A percentile compares a stretch with the other conserved stretches of the same genome.
Evolutionary conservation across 2,113 vertebrate species (phyloP).

Genomic region (Paracanthobrama guichenoti): DNA sequence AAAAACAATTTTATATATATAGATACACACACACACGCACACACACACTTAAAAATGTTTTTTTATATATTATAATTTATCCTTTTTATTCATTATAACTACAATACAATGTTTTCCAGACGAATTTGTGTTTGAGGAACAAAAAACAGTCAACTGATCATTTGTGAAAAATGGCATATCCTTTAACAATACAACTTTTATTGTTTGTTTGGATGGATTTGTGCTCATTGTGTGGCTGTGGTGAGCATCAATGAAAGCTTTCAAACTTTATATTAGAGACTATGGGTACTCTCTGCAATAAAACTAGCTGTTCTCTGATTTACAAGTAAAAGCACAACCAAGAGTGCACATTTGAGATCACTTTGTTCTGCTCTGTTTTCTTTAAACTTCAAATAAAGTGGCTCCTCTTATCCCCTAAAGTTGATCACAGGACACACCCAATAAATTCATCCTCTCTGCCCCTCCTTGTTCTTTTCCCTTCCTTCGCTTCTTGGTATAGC

Average conservation of each 20-base stretch:
- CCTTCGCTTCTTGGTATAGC: slow-evolving; percentile 62
- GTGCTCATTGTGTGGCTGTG: slow-evolving; percentile 14
- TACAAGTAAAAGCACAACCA: slow-evolving; percentile 8
- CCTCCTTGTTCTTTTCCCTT: slow-evolving; percentile 57
- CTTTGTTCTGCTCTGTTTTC: slow-evolving; percentile 26
- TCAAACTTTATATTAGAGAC: background rate
- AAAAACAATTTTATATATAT: too few relatives aligned
- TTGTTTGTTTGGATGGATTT: slow-evolving; percentile 54
- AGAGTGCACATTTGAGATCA: background rate
- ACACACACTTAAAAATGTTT: too few relatives aligned
- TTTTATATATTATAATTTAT: too few relatives aligned
- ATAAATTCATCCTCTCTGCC: slow-evolving; percentile 44
- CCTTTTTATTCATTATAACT: background rate
- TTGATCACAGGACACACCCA: slow-evolving; percentile 53
- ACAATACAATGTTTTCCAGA: background rate
- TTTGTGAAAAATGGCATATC: slow-evolving; percentile 49
- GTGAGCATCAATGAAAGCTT: slow-evolving; percentile 29
- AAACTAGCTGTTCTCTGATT: slow-evolving; percentile 26
- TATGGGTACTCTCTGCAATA: background rate
- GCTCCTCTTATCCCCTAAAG: slow-evolving; percentile 44
- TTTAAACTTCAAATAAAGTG: slow-evolving; percentile 47
- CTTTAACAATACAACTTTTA: slow-evolving; percentile 51
- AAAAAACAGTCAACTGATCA: slow-evolving; percentile 53
- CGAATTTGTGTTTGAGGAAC: slow-evolving; percentile 5
- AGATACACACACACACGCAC: too few relatives aligned